Evolutionary conservation across 2,888 invertebrate genomes (phyloP).

Genomic region (Apodemia hepburni): DNA sequence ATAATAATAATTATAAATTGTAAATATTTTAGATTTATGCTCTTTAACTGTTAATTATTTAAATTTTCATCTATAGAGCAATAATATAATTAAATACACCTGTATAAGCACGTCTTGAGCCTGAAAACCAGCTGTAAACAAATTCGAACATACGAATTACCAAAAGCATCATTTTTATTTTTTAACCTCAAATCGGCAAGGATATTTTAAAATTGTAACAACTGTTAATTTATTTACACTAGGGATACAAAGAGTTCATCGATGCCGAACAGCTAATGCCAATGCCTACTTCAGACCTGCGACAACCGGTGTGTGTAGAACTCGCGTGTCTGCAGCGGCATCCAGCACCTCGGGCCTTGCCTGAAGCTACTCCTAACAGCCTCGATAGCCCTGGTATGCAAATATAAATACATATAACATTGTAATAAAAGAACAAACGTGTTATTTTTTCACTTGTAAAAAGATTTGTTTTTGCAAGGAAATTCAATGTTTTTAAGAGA

Average conservation of each 20-base stretch:
- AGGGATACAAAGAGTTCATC: slow-evolving; percentile 95
- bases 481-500: no score
- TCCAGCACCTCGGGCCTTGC: slow-evolving; percentile 71
- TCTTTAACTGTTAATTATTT: no score
- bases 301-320: slow-evolving; percentile 90
- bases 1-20: no score
- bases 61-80: no score
- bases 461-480: no score
- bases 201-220: background rate
- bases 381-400: slow-evolving; percentile 71
- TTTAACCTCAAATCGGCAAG: background rate
- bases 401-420: slow-evolving; percentile 22
- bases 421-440: background rate
- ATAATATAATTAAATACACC: no score
- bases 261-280: slow-evolving; percentile 95
- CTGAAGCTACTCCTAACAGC: slow-evolving; percentile 74
- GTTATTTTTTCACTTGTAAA: background rate
- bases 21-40: no score
- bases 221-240: slow-evolving; percentile 35
- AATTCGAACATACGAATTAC: background rate
- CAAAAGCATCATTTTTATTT: background rate
- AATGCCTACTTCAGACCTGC: slow-evolving; percentile 90
- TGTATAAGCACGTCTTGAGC: no score
- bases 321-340: slow-evolving; percentile 84
- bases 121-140: background rate